These are phyloP conservation scores for Exocentrus adspersus DNA, from an alignment of 2,888 invertebrate species.

Conservation along the genomic window DNA sequence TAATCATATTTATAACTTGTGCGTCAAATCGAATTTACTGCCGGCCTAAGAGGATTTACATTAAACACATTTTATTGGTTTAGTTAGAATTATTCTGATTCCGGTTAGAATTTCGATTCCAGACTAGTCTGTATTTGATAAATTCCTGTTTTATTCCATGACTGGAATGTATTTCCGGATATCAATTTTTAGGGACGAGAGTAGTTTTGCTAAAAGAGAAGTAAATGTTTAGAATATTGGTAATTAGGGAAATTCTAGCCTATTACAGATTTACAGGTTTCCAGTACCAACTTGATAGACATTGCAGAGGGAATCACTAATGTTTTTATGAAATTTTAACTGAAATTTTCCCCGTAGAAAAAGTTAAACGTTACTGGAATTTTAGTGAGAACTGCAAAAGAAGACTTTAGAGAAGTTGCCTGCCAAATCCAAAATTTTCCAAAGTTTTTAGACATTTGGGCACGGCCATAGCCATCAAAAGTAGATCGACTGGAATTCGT, in stretches of 20 bases:
- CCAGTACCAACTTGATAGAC: background rate
- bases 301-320: too few species aligned
- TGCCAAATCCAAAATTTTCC: too few species aligned
- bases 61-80: constrained; percentile 29
- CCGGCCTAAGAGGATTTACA: constrained; percentile 29
- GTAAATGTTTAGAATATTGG: background rate
- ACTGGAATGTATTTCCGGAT: background rate
- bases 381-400: too few species aligned
- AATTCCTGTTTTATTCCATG: constrained; percentile 18
- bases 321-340: too few species aligned
- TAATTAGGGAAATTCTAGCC: too few species aligned
- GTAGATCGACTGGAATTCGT: too few species aligned
- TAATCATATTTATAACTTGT: constrained; percentile 52
- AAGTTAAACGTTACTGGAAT: too few species aligned
- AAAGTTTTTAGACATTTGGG: too few species aligned
- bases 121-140: constrained; percentile 26
- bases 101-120: constrained; percentile 22
- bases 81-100: constrained; percentile 27
- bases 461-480: too few species aligned
- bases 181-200: background rate
- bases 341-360: too few species aligned
- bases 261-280: too few species aligned
- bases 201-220: background rate
- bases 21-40: constrained; percentile 51
- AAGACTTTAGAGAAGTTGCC: too few species aligned